These are phyloP conservation scores for Lutraria rhynchaena DNA, from an alignment of 1,140 invertebrate species.

Conservation along the genomic window DNA sequence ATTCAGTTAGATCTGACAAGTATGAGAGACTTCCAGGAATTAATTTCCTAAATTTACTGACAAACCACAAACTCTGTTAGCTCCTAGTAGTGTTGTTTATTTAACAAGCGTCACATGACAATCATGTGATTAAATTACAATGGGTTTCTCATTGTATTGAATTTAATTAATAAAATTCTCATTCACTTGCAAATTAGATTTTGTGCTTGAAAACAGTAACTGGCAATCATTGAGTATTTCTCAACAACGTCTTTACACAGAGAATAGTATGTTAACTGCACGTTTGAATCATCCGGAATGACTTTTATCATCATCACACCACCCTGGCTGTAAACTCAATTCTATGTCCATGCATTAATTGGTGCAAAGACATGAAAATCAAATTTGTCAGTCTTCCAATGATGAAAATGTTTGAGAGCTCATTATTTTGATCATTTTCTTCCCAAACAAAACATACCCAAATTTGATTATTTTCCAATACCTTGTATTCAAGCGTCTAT, in stretches of 20 bases:
- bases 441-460: conserved; percentile 50
- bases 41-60: conserved; percentile 23
- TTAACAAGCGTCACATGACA: conserved; percentile 21
- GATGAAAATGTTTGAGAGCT: conserved; percentile 26
- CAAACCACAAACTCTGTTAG: conserved; percentile 39
- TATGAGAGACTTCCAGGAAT: conserved; percentile 10
- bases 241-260: conserved; percentile 7
- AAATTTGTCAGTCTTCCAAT: conserved; percentile 45
- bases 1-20: conserved; percentile 8
- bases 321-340: not conserved
- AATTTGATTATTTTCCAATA: conserved; percentile 56
- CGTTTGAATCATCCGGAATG: conserved; percentile 32
- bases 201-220: conserved; percentile 10
- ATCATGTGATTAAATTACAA: conserved; percentile 60
- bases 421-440: conserved; percentile 53
- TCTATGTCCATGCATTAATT: conserved; percentile 25
- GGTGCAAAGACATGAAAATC: conserved; percentile 54
- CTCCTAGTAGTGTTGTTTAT: conserved; percentile 26
- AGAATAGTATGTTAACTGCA: conserved; percentile 26
- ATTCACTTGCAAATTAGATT: conserved; percentile 39
- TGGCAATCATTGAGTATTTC: not conserved
- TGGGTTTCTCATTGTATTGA: conserved; percentile 26
- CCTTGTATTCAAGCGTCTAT: conserved; percentile 26
- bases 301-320: conserved; percentile 11
- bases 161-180: conserved; percentile 58